These are phyloP conservation scores for Cyaniris semiargus DNA, from an alignment of 2,888 invertebrate genomes.

Conservation along the genomic window DNA sequence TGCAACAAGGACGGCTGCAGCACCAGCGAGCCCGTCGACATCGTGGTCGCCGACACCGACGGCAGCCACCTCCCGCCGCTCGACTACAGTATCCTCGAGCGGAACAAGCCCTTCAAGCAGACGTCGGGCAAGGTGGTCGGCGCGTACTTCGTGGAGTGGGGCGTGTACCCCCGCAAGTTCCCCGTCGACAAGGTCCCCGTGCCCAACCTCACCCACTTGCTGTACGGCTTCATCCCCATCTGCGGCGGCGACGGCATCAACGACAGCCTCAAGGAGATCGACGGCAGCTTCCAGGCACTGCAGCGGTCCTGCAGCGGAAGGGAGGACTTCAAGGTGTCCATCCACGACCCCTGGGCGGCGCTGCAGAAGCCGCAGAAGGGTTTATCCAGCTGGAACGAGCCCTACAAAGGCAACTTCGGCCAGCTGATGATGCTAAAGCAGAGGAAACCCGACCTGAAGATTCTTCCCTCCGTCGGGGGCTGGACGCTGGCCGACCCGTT, in stretches of 20 bases:
- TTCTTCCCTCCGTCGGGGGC: slow-evolving; percentile 71
- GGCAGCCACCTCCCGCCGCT: slow-evolving; percentile 74
- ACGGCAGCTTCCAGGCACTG: slow-evolving; percentile 74
- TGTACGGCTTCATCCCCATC: slow-evolving; percentile 75
- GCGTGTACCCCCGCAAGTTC: slow-evolving; percentile 73
- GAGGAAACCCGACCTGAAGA: slow-evolving; percentile 69
- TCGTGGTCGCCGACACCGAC: slow-evolving; percentile 72
- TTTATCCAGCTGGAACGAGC: slow-evolving; percentile 72
- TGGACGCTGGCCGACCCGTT: slow-evolving; percentile 77
- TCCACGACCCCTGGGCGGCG: slow-evolving; percentile 76
- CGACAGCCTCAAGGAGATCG: slow-evolving; percentile 76
- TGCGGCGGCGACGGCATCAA: slow-evolving; percentile 76
- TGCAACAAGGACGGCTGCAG: slow-evolving; percentile 72
- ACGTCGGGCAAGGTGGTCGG: slow-evolving; percentile 74
- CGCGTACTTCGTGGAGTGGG: slow-evolving; percentile 76
- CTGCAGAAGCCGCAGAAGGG: slow-evolving; percentile 75
- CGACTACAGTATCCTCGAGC: slow-evolving; percentile 64
- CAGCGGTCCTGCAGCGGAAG: slow-evolving; percentile 74
- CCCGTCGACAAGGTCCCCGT: slow-evolving; percentile 70
- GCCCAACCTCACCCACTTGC: slow-evolving; percentile 70
- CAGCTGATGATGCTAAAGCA: slow-evolving; percentile 75
- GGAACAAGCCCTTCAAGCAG: slow-evolving; percentile 72
- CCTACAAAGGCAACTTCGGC: slow-evolving; percentile 76
- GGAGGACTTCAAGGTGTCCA: slow-evolving; percentile 73
- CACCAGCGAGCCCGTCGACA: slow-evolving; percentile 66